Percentiles rank a stretch among this genome's conserved stretches.
Conservation (phyloP, 1,140 invertebrate species). For the Rhopalosiphum padi region DNA sequence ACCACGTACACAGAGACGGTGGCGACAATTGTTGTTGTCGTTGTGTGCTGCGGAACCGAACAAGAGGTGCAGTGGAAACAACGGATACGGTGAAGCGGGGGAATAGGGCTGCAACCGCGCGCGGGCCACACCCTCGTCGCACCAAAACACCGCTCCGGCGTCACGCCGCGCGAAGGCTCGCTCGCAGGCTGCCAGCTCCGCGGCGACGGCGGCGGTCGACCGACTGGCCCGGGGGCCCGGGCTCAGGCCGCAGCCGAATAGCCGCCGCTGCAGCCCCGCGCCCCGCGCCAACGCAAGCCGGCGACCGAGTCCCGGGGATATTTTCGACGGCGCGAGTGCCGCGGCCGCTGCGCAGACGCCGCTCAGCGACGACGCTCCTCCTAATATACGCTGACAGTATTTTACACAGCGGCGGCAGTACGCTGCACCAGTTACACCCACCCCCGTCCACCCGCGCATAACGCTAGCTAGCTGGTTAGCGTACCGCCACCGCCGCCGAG, state of each 20-base stretch:
- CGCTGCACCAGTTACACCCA: constrained; percentile 44
- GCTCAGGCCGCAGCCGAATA: constrained; percentile 1
- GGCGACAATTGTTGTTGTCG: constrained; percentile 37
- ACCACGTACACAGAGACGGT: neutral
- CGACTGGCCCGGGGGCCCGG: constrained; percentile 26
- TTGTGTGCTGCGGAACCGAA: neutral
- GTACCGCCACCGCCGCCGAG: neutral
- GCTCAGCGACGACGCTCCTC: neutral
- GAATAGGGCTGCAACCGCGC: too few species aligned
- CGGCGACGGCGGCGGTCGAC: neutral
- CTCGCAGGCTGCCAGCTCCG: constrained; percentile 22
- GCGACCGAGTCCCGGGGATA: constrained; percentile 32
- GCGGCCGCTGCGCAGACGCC: constrained; percentile 25
- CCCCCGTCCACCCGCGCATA: neutral
- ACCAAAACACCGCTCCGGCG: neutral
- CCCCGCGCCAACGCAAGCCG: neutral
- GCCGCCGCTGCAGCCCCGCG: constrained; percentile 20
- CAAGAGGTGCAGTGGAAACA: neutral
- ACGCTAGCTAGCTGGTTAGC: neutral
- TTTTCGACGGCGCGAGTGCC: constrained; percentile 32
- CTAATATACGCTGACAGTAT: constrained; percentile 5
- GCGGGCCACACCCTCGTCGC: neutral
- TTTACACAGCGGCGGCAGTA: neutral
- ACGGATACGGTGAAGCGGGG: neutral
- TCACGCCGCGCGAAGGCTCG: neutral